phyloP scores from a whole-genome alignment of 1,140 invertebrate genomes.

The Trichonephila clavipes region DNA sequence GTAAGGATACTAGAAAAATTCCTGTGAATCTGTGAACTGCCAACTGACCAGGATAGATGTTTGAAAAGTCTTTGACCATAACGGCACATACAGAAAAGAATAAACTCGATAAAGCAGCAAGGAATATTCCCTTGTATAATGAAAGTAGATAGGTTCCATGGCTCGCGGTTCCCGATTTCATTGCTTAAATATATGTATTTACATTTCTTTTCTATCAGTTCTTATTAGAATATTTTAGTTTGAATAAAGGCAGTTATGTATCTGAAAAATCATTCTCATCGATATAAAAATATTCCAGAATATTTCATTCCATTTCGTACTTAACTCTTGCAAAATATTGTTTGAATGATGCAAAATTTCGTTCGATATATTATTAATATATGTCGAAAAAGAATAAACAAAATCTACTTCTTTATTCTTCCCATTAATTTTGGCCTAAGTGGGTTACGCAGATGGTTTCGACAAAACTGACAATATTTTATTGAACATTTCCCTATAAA shows the following conservation, averaged over 20 bases:
- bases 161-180: not conserved
- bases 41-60: slow-evolving; percentile 91
- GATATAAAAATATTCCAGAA: too few relatives aligned
- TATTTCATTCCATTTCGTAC: too few relatives aligned
- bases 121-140: slow-evolving; percentile 5
- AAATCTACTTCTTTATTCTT: not conserved
- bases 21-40: slow-evolving; percentile 91
- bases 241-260: too few relatives aligned
- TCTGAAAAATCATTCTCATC: too few relatives aligned
- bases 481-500: not conserved
- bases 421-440: not conserved
- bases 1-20: slow-evolving; percentile 90
- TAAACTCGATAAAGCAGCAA: not conserved
- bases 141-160: not conserved
- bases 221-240: not conserved
- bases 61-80: slow-evolving; percentile 89
- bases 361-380: too few relatives aligned
- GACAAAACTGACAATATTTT: not conserved
- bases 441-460: not conserved
- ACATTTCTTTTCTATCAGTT: not conserved
- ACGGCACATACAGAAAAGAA: slow-evolving; percentile 84
- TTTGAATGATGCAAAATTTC: too few relatives aligned
- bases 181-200: not conserved
- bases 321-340: too few relatives aligned
- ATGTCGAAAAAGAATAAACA: too few relatives aligned